These are phyloP conservation scores for Euwallacea similis DNA, from an alignment of 1,140 invertebrate genomes.

Conservation along the genomic window DNA sequence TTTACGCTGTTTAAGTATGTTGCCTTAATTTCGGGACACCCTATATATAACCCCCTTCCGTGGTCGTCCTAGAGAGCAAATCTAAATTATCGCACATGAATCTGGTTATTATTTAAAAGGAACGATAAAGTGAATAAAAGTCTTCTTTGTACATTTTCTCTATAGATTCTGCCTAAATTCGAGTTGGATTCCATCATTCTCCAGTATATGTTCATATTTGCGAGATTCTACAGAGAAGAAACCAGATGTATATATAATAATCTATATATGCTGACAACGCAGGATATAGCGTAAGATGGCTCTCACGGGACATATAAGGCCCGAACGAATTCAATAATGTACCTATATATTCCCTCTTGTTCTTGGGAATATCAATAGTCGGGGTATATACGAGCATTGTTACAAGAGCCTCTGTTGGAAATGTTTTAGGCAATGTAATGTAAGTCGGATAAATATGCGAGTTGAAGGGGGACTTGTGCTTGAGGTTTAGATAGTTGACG, in stretches of 20 bases:
- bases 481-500: no score
- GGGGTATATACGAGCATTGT: conserved; percentile 26
- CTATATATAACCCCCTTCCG: no score
- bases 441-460: neutral
- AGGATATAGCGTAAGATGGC: conserved; percentile 49
- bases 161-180: no score
- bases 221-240: conserved; percentile 52
- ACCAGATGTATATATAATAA: conserved; percentile 57
- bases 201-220: conserved; percentile 41
- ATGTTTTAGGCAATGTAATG: conserved; percentile 4
- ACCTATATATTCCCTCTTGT: conserved; percentile 48
- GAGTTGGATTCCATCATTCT: neutral
- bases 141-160: no score
- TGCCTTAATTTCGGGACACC: no score
- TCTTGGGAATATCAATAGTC: conserved; percentile 41
- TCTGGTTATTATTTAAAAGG: no score
- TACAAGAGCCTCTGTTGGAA: conserved; percentile 1
- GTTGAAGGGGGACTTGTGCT: no score
- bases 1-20: no score
- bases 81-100: no score
- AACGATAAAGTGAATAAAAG: no score
- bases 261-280: conserved; percentile 57
- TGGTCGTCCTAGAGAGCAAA: no score
- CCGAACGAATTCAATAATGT: conserved; percentile 55
- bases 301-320: conserved; percentile 51